A percentile compares a stretch with the other conserved stretches of the same genome.
Evolutionary conservation across 1,140 invertebrate species (phyloP).

Genomic region (Pseudomyrmex gracilis): DNA sequence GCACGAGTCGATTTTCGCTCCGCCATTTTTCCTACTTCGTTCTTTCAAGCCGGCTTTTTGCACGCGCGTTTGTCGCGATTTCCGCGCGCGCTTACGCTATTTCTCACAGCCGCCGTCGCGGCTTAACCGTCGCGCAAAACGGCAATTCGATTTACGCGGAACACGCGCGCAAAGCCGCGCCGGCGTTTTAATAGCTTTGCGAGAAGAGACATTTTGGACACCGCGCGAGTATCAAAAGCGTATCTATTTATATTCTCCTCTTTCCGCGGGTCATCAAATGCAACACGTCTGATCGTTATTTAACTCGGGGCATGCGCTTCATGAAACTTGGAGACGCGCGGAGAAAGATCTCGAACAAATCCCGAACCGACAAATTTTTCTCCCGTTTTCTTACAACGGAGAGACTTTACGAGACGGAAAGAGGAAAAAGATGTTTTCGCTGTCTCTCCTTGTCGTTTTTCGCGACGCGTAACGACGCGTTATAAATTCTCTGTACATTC

Average conservation of each 20-base stretch:
- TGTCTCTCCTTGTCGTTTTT: too few relatives aligned
- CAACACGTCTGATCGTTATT: conserved; percentile 23
- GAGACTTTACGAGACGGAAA: too few relatives aligned
- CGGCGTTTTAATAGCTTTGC: conserved; percentile 46
- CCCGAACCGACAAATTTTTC: too few relatives aligned
- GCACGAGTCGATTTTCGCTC: conserved; percentile 1
- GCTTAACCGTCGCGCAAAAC: conserved; percentile 19
- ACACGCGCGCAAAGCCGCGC: conserved; percentile 15
- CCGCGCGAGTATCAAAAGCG: not conserved
- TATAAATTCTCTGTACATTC: not conserved
- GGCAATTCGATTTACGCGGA: conserved; percentile 48
- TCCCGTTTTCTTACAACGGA: too few relatives aligned
- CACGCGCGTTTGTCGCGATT: conserved; percentile 37
- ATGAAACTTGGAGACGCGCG: not conserved
- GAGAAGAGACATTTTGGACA: conserved; percentile 17
- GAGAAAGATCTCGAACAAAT: not conserved
- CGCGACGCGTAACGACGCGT: too few relatives aligned
- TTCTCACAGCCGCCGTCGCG: not conserved
- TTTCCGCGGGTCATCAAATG: not conserved
- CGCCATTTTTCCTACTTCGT: conserved; percentile 32
- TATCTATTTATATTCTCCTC: conserved; percentile 4
- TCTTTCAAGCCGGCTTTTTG: not conserved
- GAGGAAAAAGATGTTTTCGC: too few relatives aligned
- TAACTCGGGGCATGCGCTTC: not conserved
- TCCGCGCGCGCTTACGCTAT: conserved; percentile 38